Conservation (phyloP, 2,797 vertebrate species). For the Holocentrus rufus region DNA sequence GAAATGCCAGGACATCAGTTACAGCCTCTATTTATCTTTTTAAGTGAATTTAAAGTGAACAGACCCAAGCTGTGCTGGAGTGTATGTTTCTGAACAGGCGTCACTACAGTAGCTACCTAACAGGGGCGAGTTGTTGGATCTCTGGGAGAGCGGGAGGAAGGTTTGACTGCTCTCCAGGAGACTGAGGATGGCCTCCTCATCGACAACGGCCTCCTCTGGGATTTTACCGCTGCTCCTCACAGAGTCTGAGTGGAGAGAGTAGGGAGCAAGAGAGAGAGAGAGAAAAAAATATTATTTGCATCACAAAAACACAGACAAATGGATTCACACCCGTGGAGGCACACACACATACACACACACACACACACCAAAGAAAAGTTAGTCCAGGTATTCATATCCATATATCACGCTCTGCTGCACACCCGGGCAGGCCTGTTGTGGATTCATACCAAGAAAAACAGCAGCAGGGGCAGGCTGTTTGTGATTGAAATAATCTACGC, state of each 20-base stretch:
- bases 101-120: constrained; percentile 76
- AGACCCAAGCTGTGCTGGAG: neutral
- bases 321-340: no score
- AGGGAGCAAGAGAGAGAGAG: no score
- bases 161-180: constrained; percentile 95
- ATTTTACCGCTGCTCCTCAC: constrained; percentile 57
- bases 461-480: neutral
- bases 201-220: constrained; percentile 88
- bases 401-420: no score
- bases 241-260: constrained; percentile 42
- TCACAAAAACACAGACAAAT: neutral
- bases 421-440: no score
- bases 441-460: neutral
- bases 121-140: constrained; percentile 85
- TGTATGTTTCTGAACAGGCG: neutral
- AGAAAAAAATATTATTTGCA: neutral
- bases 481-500: neutral
- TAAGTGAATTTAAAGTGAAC: neutral
- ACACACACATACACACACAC: no score
- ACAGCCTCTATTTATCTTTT: neutral
- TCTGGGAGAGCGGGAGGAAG: constrained; percentile 90
- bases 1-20: neutral
- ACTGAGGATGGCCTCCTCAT: constrained; percentile 96
- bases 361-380: no score
- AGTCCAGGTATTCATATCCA: no score